Base-by-base conservation (phyloP, 2,888 invertebrate species). In the Cantharis lateralis region DNA sequence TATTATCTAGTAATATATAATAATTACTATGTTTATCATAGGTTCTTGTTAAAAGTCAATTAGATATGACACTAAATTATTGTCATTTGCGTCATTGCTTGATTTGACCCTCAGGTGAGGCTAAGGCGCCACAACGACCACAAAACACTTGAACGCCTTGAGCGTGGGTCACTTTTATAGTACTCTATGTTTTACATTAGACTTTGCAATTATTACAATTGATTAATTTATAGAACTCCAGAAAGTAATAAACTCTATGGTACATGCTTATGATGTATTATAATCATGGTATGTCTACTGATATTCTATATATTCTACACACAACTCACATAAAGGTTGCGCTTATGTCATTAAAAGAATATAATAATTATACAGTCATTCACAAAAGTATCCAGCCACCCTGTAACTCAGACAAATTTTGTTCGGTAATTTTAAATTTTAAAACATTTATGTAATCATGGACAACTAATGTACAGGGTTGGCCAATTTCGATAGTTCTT, bases 91-190 rank as follows among this genome's bases (percentile, higher is more conserved):
- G 74, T 77, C 74, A 77, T 62, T 73, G 62, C 62, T 63, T 69
- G 66, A 71, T 69, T 74, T 77, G 77, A 77, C 77, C 77, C 77
- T 74, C 77, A 77, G 74, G 77, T 74, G 63, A 77, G 63, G 61
- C 68, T 63, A 68, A 77, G 77, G 77, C 77, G 77, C 77, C 77
- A 71, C 62, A 32, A 68, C 63, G 77, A 74, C 77, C 72, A 70
- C 71, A 70, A 77, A 77, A 77, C 74, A 77, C 77, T 72, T 77
- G 77, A 77, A 64, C 28, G 68, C 77, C 77, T 77, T 74, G 77
- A 74, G 77, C 68, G 24, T 74, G 61, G 77, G 71, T 74, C 74
- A 77, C 32, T 71, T 28, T 64, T 72, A 63, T 69, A 26, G 32
- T 26, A 70, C 24, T 70, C 63, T 61, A 62, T 76, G 64, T 73